These are phyloP conservation scores for Sorex maritimensis DNA, from an alignment of 2,797 vertebrate genomes.

Conservation along the genomic window DNA sequence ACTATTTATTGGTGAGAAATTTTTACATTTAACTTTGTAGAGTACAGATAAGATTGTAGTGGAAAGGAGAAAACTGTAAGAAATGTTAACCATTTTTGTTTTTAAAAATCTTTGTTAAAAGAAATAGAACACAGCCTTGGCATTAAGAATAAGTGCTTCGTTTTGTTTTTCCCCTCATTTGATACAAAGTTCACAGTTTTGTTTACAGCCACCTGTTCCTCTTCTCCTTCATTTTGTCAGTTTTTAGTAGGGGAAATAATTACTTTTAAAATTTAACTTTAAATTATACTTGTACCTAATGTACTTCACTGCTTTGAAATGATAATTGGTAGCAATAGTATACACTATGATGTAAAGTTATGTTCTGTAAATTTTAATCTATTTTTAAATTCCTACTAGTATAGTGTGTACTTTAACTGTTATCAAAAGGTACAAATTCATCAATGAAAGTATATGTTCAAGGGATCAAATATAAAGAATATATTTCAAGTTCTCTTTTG, in stretches of 20 bases:
- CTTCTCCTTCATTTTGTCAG: neutral
- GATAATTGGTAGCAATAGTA: neutral
- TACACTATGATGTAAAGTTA: neutral
- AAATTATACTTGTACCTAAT: neutral
- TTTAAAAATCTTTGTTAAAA: neutral
- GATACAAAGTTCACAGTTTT: too few relatives aligned
- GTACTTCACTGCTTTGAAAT: neutral
- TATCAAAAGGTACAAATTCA: neutral
- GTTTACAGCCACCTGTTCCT: neutral
- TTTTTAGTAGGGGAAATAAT: neutral
- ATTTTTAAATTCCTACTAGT: neutral
- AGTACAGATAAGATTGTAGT: neutral
- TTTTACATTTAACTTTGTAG: neutral
- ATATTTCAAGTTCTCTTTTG: constrained; percentile 10
- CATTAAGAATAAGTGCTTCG: too few relatives aligned
- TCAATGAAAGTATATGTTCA: neutral
- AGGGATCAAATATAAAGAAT: constrained; percentile 9
- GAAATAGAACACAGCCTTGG: too few relatives aligned
- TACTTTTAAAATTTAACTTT: neutral
- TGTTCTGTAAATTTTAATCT: constrained; percentile 26
- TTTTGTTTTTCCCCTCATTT: too few relatives aligned
- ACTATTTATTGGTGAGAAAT: too few relatives aligned
- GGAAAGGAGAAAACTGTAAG: neutral
- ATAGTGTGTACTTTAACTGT: constrained; percentile 21
- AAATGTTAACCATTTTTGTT: neutral